phyloP scores from a whole-genome alignment of 2,797 vertebrate species.

The Podarcis lilfordi region DNA sequence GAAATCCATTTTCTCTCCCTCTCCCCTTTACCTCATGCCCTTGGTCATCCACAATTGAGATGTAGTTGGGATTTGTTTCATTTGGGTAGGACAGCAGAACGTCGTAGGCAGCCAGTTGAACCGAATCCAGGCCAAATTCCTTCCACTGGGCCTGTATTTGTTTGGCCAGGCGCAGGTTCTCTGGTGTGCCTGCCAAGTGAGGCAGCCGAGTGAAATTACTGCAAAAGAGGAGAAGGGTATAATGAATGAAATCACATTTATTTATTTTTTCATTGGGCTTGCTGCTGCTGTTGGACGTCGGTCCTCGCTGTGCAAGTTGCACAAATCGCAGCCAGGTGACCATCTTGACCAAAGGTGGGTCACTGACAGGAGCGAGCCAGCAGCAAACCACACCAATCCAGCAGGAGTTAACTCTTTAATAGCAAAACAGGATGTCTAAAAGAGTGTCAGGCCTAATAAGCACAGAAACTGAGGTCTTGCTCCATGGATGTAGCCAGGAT shows the following conservation, averaged over 20 bases:
- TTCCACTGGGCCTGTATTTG: slow-evolving; percentile 89
- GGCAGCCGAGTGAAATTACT: slow-evolving; percentile 92
- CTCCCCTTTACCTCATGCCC: slow-evolving; percentile 84
- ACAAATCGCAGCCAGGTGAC: too few species aligned
- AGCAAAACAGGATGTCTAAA: too few species aligned
- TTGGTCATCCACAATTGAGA: slow-evolving; percentile 85
- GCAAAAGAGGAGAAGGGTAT: slow-evolving; percentile 51
- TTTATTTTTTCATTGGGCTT: not conserved
- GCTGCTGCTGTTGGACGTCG: not conserved
- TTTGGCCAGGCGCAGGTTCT: slow-evolving; percentile 88
- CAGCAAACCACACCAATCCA: too few species aligned
- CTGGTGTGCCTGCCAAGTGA: slow-evolving; percentile 91
- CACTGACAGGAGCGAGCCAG: too few species aligned
- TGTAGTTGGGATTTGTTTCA: slow-evolving; percentile 87
- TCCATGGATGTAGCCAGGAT: too few species aligned
- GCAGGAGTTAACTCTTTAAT: too few species aligned
- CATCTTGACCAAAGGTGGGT: too few species aligned
- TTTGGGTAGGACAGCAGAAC: slow-evolving; percentile 96
- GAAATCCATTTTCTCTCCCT: not conserved
- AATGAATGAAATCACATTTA: not conserved
- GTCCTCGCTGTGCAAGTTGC: not conserved
- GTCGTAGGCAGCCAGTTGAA: slow-evolving; percentile 89
- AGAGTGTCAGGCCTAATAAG: too few species aligned
- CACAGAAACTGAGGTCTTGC: too few species aligned
- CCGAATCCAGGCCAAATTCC: slow-evolving; percentile 91